phyloP scores from a whole-genome alignment of 2,888 invertebrate genomes.

The Spisula subtruncata region DNA sequence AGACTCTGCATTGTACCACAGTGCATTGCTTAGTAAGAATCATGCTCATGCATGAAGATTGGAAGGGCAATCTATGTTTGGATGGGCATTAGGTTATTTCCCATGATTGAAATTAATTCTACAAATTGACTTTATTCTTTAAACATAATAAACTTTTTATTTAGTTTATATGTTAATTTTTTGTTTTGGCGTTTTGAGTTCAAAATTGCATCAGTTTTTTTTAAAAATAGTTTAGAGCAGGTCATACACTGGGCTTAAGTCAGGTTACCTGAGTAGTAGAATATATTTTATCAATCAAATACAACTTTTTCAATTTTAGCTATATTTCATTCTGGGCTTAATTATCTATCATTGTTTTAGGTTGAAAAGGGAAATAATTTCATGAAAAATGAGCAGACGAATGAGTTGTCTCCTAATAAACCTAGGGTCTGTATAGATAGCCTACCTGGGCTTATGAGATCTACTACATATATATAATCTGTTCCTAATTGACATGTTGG shows the following conservation, averaged over 20 bases:
- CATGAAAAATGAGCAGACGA: too few species aligned
- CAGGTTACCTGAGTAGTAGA: not conserved
- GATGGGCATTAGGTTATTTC: too few species aligned
- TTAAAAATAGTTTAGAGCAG: not conserved
- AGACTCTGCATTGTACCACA: not conserved
- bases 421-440: too few species aligned
- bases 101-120: slow-evolving; percentile 24
- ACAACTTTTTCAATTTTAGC: too few species aligned
- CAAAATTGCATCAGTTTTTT: not conserved
- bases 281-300: too few species aligned
- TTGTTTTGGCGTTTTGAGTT: not conserved
- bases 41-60: not conserved
- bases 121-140: slow-evolving; percentile 36
- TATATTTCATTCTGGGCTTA: too few species aligned
- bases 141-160: slow-evolving; percentile 35
- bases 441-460: too few species aligned
- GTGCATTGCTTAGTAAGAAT: not conserved
- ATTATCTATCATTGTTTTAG: too few species aligned
- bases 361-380: too few species aligned
- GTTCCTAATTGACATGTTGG: not conserved
- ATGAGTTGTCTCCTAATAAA: too few species aligned
- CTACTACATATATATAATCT: not conserved
- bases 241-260: not conserved
- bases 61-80: not conserved
- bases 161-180: not conserved